These are phyloP conservation scores for Bos indicus DNA, from an alignment of 2,113 vertebrate species.

Conservation along the genomic window DNA sequence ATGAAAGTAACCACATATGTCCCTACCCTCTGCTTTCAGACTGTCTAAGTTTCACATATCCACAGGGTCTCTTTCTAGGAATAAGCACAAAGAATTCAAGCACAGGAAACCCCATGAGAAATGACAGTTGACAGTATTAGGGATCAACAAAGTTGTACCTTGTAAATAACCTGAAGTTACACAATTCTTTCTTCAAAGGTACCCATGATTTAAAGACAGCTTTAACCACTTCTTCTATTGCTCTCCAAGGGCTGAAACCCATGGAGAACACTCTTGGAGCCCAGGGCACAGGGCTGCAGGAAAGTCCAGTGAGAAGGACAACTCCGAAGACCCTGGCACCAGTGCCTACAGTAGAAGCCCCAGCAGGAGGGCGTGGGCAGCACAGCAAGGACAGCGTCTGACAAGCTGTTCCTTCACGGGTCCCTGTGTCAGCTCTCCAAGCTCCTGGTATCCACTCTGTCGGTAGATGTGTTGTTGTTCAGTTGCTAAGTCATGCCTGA, in stretches of 20 bases:
- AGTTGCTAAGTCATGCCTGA: neutral
- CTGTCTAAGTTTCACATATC: neutral
- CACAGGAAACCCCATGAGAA: neutral
- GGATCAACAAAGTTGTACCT: neutral
- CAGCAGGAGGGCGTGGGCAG: neutral
- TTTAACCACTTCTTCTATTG: neutral
- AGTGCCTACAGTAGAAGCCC: neutral
- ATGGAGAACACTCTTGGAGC: neutral
- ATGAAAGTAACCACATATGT: neutral
- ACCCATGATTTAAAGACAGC: neutral
- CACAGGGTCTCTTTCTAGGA: fast-evolving
- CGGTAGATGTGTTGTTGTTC: neutral
- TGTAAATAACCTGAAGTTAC: neutral
- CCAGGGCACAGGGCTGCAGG: too few relatives aligned
- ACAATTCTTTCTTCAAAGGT: neutral
- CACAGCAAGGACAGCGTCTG: neutral
- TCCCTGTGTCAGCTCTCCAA: neutral
- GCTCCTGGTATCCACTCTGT: neutral
- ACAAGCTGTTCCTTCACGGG: fast-evolving
- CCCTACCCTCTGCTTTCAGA: neutral
- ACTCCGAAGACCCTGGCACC: neutral
- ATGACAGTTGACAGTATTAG: neutral
- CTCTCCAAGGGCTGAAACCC: neutral
- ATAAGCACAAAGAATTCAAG: neutral
- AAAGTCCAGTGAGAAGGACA: neutral